Percentiles rank a stretch among this genome's conserved stretches.
These are phyloP conservation scores for Agriopis leucophaearia DNA, from an alignment of 2,888 invertebrate genomes.

Conservation along the genomic window DNA sequence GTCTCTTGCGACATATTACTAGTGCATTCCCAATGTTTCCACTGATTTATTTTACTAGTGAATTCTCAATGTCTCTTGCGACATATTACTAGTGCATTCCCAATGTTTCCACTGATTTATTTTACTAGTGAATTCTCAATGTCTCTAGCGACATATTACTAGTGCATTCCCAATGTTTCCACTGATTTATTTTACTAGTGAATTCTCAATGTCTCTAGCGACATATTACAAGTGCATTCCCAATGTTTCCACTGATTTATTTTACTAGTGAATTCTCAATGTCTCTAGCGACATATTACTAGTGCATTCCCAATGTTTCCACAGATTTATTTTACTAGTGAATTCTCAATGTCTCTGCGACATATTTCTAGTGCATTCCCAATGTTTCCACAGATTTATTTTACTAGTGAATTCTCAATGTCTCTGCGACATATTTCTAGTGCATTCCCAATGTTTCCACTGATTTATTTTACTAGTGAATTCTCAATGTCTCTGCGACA, in stretches of 20 bases:
- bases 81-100: neutral
- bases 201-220: neutral
- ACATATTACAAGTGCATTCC: neutral
- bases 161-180: neutral
- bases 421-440: no score
- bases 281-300: no score
- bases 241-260: neutral
- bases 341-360: neutral
- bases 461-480: neutral
- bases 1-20: neutral
- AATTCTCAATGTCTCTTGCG: neutral
- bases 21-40: neutral
- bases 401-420: no score
- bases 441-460: no score
- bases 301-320: no score
- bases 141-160: neutral
- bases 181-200: neutral
- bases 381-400: no score
- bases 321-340: neutral
- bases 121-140: neutral
- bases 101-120: neutral
- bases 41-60: neutral
- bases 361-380: no score
- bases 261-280: no score
- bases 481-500: neutral